Evolutionary conservation across 2,888 invertebrate species (phyloP), one percentile per base, ranked within the genome.

Genomic region (Anorthoa munda): DNA sequence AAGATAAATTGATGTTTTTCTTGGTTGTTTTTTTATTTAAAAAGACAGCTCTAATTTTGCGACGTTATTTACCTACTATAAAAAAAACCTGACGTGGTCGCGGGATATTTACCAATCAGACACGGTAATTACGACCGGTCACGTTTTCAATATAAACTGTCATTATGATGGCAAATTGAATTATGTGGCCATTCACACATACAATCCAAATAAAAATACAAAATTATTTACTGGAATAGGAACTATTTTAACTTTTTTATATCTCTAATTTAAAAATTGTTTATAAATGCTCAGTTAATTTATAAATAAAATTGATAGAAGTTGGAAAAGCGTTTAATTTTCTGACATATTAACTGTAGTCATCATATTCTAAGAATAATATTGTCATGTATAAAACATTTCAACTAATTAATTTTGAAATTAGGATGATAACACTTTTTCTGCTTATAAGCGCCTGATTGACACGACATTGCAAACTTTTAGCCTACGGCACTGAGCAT

Each of bases 131-230:
- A 89, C 86, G 76, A 81, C 79, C 84, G 88, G 91, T 93, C 94
- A 94, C 94, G 93, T 93, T 86, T 90, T 90, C 83, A 89, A 90
- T 93, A 88, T 82, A 81, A 88, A 88, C 77, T 78, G 81, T 86
- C 86, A 90, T 90, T 91, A 88, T 83, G 85, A 71, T 72, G 74
- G 84, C 83, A 88, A 88, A 89, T 90, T 86, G 85, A 90, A 88
- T 91, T 84, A 87, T 80, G 70, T 75, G 71, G 71, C 26, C 66
- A 72, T 69, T 76, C 60, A 71, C 63, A 64, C 31, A 59, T 61
- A 51, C 21, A 55, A 71, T 66, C 4, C 17, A 64, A 66, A 65
- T 74, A 64, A 66, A 83, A 70, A 74, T 18, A 45, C 12, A 53
- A 68, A 70, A 68, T 64, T 46, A 69, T 69, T 61, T 53, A 53